Base-by-base conservation (phyloP, 2,113 vertebrate genomes). In the Lanius collurio region DNA sequence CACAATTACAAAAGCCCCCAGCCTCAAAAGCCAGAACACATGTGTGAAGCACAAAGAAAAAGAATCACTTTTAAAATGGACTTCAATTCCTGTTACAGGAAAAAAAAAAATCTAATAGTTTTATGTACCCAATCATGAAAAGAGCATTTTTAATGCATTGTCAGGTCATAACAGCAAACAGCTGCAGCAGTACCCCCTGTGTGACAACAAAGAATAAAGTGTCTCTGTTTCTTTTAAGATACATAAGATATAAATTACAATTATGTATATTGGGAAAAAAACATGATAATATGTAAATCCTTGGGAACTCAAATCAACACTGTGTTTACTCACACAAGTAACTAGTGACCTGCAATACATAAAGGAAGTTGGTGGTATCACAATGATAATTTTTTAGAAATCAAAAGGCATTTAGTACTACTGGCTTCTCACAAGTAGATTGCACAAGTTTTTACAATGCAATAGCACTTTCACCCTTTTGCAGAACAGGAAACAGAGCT, bases 211-310 rank as follows among this genome's bases (percentile, higher is more conserved):
- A 14, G 4, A 85, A 77, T 6, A 53, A 27, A 16, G 6, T n/a
- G 5, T 19, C 24, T 91, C 31, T 5, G 52, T 47, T 52, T 64
- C 4, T 69, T 60, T 63, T 46, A 89, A 55, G 47, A 79, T 53
- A 44, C 3, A 4, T 33, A 50, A 19, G 17, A 50, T 42, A 37
- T 16, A 57, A 67, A 21, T 39, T 30, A 30, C 6, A 53, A 39
- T 31, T 46, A 39, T 4, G 2, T 17, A 13, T 35, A 30, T 30
- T 49, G 15, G 41, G 1, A 57, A 62, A 68, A 87, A 87, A 63
- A 22, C 7, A 35, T 1, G 0, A 26, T 5, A 27, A 28, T 44
- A 39, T 2, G 1, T 28, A 35, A 69, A 46, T 37, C 30, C 35
- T 13, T 13, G 33, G 33, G 50, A 83, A 52, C 4, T 53, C 53